Conservation (phyloP, 2,888 invertebrate genomes). For the Plutella xylostella region DNA sequence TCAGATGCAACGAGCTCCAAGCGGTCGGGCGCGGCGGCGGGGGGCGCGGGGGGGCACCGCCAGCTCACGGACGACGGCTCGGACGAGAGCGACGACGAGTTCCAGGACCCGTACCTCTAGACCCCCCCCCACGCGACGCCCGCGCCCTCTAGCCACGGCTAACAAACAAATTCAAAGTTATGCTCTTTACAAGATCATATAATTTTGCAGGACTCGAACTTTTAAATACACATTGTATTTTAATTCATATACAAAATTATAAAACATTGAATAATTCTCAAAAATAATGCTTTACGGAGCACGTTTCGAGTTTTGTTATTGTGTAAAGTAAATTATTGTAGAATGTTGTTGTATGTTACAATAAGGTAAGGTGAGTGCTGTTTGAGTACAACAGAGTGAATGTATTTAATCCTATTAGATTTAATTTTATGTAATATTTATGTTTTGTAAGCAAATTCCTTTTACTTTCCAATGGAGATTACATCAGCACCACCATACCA, state of each 20-base stretch:
- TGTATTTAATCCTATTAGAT: conserved; percentile 58
- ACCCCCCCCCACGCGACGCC: not conserved
- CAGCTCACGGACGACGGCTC: conserved; percentile 64
- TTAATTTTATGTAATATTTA: conserved; percentile 21
- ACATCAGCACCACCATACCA: conserved; percentile 33
- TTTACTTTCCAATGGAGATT: conserved; percentile 34
- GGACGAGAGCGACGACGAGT: conserved; percentile 57
- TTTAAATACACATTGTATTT: too few relatives aligned
- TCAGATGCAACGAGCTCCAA: conserved; percentile 62
- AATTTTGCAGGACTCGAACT: too few relatives aligned
- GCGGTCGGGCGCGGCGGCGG: conserved; percentile 23
- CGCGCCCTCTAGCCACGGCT: not conserved
- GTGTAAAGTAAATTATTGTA: conserved; percentile 40
- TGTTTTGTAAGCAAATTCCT: conserved; percentile 37
- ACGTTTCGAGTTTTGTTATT: conserved; percentile 16
- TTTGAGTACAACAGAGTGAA: conserved; percentile 49
- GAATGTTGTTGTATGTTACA: conserved; percentile 33
- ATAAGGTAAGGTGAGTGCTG: conserved; percentile 37
- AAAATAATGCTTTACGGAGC: too few relatives aligned
- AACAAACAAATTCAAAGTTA: conserved; percentile 12
- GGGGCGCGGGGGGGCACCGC: conserved; percentile 32
- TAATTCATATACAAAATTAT: too few relatives aligned
- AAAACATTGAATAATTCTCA: too few relatives aligned
- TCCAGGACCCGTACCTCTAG: conserved; percentile 56
- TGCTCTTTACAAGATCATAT: too few relatives aligned